Evolutionary conservation across 2,797 vertebrate species (phyloP).

Genomic region (Acrossocheilus wenchowensis): DNA sequence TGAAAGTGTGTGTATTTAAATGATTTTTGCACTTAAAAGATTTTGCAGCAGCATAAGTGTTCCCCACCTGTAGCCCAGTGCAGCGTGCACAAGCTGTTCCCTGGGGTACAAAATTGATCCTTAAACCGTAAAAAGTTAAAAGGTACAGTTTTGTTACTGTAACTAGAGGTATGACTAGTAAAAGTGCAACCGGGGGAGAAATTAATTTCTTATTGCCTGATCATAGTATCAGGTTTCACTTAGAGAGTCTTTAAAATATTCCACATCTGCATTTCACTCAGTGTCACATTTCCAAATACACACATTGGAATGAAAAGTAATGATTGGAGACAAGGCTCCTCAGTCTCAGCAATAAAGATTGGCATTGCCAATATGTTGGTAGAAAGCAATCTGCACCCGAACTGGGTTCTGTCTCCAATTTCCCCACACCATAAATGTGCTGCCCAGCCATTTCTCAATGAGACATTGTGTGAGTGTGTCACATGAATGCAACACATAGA

Average conservation of each 20-base stretch:
- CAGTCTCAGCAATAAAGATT: conserved; percentile 71
- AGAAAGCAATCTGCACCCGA: conserved; percentile 77
- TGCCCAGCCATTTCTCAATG: neutral
- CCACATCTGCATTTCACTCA: conserved; percentile 72
- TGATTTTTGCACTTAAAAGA: neutral
- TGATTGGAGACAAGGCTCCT: conserved; percentile 65
- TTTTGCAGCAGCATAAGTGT: conserved; percentile 45
- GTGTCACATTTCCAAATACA: conserved; percentile 57
- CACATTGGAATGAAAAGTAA: conserved; percentile 64
- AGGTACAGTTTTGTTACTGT: neutral
- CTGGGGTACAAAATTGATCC: neutral
- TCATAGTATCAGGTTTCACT: conserved; percentile 77
- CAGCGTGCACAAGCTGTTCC: neutral
- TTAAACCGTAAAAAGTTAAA: neutral
- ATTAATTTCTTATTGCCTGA: conserved; percentile 81
- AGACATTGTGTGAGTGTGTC: neutral
- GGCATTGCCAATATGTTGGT: conserved; percentile 74
- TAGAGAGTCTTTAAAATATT: conserved; percentile 73
- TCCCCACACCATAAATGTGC: neutral
- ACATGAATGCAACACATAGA: neutral
- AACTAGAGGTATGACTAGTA: conserved; percentile 67
- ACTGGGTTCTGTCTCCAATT: conserved; percentile 56
- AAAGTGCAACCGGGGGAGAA: conserved; percentile 84
- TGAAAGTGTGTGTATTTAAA: neutral
- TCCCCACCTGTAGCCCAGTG: conserved; percentile 49